Base-by-base conservation (phyloP, 2,888 invertebrate genomes). In the Melinaea marsaeus region DNA sequence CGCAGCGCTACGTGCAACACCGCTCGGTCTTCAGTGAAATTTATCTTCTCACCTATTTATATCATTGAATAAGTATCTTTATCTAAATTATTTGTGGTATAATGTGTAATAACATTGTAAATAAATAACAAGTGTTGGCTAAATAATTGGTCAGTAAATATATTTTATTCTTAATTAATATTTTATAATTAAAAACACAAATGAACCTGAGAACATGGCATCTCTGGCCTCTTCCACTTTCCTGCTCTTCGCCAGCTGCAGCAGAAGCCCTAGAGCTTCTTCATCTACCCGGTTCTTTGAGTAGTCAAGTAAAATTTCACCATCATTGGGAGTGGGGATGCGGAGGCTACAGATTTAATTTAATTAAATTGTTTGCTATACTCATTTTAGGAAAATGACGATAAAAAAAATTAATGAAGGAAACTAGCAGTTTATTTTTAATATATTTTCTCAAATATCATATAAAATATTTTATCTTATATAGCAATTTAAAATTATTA, bases 11-110 rank as follows among this genome's bases (percentile, higher is more conserved):
- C 92, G 83, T 99, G 99, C 7, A 99, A 90, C 0, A 99, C 99
- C 13, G 99, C 96, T 61, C 99, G 93, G 80, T 96, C 94, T 86
- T 99, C 99, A 0, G 99, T 99, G 79, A 98, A 97, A 90, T 99
- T 99, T 70, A 99, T 99, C 84, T 96, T 97, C 76, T 96, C 93
- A n/a, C 99, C 99, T 91, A 69, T 1, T 34, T 22, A 11, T 22
- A 9, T 60, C 55, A 46, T 54, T 22, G 9, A 42, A 37, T 13
- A 13, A 22, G 4, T 22, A 57, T 33, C 45, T 13, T 9, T 7
- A 35, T 35, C 4, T 35, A 35, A 4, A 35, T 5, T 42, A 11
- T 9, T 42, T 42, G 2, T 42, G 7, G 3, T 9, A 9, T 35
- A 35, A 42, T 42, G 42, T 42, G 42, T 42, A 11, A 11, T 42